Base-by-base conservation (phyloP, 2,797 vertebrate species). In the Coilia nasus region DNA sequence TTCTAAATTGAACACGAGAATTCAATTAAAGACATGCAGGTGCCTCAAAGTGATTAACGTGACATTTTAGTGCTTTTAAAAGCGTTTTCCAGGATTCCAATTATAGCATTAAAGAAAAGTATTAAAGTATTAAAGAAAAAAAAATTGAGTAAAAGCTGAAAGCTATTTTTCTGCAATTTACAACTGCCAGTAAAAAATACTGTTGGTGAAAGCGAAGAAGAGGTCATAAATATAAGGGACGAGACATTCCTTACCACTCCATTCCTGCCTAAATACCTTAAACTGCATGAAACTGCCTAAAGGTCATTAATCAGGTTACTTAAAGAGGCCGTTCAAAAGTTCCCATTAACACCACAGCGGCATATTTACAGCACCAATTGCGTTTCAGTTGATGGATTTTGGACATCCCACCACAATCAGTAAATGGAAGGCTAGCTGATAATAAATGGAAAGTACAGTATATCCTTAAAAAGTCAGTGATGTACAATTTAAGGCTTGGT, bases 1-100 rank as follows among this genome's bases (percentile, higher is more conserved):
- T 78, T 78, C 31, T 31, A 78, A 78, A 44, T 41, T 35, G 19
- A 78, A 78, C 17, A 78, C 21, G 6, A 78, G 35, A 78, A 41
- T 78, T 78, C 35, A 78, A 78, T 78, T 78, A 44, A 78, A 78
- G 35, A 44, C 14, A 17, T 44, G 31, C 31, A 78, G 71, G 71
- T 35, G 15, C 4, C 71, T 78, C 15, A 78, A 78, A 44, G 19
- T 78, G 71, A 78, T 78, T 78, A 78, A 78, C 21, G 35, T 35
- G 17, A 78, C 15, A 17, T 75, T 71, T 7, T 75, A 75, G 12
- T 15, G 28, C 67, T 75, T 75, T 17, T 35, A 75, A 35, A 31
- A 71, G 28, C 2, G n/a, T 35, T 35, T 28, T 17, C 35, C 67
- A 35, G 15, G 31, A 17, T 75, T 35, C 71, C 15, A 41, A 44